phyloP scores from a whole-genome alignment of 2,888 invertebrate genomes.

The Oxycera nigricornis region DNA sequence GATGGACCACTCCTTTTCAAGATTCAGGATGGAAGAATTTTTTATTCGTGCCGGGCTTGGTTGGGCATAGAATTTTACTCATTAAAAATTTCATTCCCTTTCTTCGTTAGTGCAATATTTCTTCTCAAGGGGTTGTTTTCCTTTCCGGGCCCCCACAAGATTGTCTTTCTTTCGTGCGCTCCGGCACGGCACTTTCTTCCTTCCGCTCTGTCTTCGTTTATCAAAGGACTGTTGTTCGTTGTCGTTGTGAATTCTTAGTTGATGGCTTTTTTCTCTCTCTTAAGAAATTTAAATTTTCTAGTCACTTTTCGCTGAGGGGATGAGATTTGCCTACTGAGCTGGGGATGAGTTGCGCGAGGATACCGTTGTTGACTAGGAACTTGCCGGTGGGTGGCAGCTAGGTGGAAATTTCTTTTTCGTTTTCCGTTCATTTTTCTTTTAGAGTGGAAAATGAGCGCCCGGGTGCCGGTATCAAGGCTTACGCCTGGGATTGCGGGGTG shows the following conservation, averaged over 20 bases:
- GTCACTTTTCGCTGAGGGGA: conserved; percentile 18
- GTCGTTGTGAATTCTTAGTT: conserved; percentile 12
- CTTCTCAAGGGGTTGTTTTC: conserved; percentile 41
- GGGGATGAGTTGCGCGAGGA: not conserved
- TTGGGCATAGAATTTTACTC: conserved; percentile 31
- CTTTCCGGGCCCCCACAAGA: conserved; percentile 23
- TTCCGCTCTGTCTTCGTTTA: not conserved
- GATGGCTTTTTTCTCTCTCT: conserved; percentile 36
- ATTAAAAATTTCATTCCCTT: conserved; percentile 37
- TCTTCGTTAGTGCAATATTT: conserved; percentile 38
- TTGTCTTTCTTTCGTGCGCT: not conserved
- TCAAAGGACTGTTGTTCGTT: not conserved
- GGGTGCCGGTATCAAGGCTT: conserved; percentile 24
- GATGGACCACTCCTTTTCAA: not conserved
- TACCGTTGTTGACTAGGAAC: conserved; percentile 6
- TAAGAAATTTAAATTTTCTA: conserved; percentile 42
- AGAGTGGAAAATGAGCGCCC: conserved; percentile 38
- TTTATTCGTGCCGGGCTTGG: conserved; percentile 13
- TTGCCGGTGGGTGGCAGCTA: conserved; percentile 10
- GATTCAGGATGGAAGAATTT: not conserved
- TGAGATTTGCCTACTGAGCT: not conserved
- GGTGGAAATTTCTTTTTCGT: conserved; percentile 30
- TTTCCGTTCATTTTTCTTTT: conserved; percentile 37
- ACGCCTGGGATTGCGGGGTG: not conserved
- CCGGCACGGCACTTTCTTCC: not conserved